Conservation (phyloP, 2,797 vertebrate species). For the Sylvilagus floridanus region DNA sequence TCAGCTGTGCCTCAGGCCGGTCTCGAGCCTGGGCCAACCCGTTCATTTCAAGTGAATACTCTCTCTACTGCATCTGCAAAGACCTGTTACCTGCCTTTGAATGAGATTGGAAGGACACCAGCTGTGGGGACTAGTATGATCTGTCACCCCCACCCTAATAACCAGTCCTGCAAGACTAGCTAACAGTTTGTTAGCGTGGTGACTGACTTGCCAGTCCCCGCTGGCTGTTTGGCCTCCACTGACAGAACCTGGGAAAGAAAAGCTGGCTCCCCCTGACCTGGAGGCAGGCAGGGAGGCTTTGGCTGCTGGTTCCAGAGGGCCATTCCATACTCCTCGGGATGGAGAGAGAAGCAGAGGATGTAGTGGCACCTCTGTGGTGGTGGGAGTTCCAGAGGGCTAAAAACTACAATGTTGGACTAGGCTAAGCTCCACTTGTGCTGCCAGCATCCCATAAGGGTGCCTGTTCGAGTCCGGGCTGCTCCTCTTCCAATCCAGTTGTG, state of each 20-base stretch:
- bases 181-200: not conserved
- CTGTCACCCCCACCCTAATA: not conserved
- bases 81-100: not conserved
- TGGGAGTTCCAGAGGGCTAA: not conserved
- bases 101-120: not conserved
- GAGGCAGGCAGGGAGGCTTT: not conserved
- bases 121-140: too few species aligned
- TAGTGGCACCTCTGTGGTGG: not conserved
- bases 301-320: not conserved
- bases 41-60: slow-evolving; percentile 17
- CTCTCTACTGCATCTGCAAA: not conserved
- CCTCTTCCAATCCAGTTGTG: not conserved
- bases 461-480: too few species aligned
- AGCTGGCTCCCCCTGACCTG: not conserved
- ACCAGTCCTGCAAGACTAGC: not conserved
- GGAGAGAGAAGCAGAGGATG: not conserved
- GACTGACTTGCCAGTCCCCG: not conserved
- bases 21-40: not conserved
- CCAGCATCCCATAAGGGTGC: not conserved
- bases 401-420: not conserved
- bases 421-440: not conserved
- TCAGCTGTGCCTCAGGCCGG: not conserved
- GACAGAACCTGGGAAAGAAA: not conserved
- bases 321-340: not conserved
- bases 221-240: not conserved